A percentile compares a stretch with the other conserved stretches of the same genome.
phyloP scores from a whole-genome alignment of 2,797 vertebrate genomes.

The Anguilla pacifica region DNA sequence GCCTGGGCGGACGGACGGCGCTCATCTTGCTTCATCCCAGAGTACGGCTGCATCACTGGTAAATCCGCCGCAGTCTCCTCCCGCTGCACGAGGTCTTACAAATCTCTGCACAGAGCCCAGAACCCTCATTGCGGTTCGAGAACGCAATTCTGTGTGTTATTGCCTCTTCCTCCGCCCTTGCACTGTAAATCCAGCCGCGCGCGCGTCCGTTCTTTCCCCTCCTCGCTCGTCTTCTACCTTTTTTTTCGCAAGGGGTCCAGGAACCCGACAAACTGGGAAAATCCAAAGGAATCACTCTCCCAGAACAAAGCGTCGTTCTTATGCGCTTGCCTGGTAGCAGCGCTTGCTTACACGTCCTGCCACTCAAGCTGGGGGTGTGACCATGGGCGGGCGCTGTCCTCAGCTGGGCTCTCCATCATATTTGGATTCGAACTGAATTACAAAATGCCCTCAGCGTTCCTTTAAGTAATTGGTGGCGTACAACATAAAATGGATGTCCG shows the following conservation, averaged over 20 bases:
- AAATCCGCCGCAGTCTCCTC: constrained; percentile 12
- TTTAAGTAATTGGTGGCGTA: not conserved
- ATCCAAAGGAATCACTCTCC: constrained; percentile 9
- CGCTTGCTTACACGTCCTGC: not conserved
- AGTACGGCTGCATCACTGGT: not conserved
- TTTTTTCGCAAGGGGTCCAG: not conserved
- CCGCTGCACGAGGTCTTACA: not conserved
- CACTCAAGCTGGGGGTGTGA: constrained; percentile 22
- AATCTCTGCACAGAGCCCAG: not conserved
- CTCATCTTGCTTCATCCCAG: constrained; percentile 4
- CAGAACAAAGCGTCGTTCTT: constrained; percentile 28
- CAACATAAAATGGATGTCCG: not conserved
- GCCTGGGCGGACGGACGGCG: not conserved
- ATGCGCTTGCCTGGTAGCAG: not conserved
- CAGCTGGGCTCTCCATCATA: constrained; percentile 24
- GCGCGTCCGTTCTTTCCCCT: not conserved
- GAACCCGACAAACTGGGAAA: not conserved
- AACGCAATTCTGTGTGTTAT: not conserved
- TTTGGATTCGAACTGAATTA: not conserved
- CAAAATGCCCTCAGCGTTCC: not conserved
- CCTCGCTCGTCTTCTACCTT: not conserved
- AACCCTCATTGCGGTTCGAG: not conserved
- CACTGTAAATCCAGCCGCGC: constrained; percentile 22
- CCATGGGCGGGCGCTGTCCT: constrained; percentile 18
- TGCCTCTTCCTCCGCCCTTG: constrained; percentile 5